Conservation (phyloP, 1,140 invertebrate genomes). For the Hermetia illucens region DNA sequence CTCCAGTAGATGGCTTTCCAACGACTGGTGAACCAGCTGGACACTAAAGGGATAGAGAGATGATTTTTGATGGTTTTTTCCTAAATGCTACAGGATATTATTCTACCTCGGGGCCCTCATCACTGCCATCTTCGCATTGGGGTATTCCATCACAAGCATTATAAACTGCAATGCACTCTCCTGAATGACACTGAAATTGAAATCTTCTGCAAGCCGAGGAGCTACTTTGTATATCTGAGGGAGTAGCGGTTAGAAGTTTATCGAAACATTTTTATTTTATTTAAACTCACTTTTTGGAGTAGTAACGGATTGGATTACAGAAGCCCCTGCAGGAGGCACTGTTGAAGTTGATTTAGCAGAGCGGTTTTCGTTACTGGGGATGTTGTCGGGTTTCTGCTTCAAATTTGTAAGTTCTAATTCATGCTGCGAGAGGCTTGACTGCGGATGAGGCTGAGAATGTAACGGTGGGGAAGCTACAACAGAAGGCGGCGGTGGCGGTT, state of each 20-base stretch:
- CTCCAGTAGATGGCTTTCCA: constrained; percentile 8
- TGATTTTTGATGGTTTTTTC: not conserved
- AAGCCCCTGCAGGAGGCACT: too few relatives aligned
- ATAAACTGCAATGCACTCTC: constrained; percentile 87
- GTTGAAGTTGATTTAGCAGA: too few relatives aligned
- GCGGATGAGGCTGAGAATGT: constrained; percentile 50
- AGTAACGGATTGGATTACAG: too few relatives aligned
- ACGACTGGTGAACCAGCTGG: constrained; percentile 34
- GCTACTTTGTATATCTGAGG: too few relatives aligned
- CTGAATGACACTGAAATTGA: constrained; percentile 75
- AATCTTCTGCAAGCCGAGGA: constrained; percentile 51
- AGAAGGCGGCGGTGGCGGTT: constrained; percentile 11
- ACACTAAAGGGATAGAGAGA: constrained; percentile 31
- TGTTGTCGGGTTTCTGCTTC: constrained; percentile 21
- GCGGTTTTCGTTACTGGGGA: too few relatives aligned
- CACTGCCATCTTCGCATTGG: constrained; percentile 83
- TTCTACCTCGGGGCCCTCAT: constrained; percentile 67
- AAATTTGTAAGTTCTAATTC: constrained; percentile 60
- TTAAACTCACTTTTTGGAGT: too few relatives aligned
- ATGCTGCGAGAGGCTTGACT: constrained; percentile 59
- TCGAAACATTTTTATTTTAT: too few relatives aligned
- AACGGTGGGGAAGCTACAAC: too few relatives aligned
- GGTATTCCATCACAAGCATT: constrained; percentile 91
- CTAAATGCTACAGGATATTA: too few relatives aligned
- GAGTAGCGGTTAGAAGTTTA: too few relatives aligned